Conservation (phyloP, 2,888 invertebrate species). For the Agonopterix subpropinquella region DNA sequence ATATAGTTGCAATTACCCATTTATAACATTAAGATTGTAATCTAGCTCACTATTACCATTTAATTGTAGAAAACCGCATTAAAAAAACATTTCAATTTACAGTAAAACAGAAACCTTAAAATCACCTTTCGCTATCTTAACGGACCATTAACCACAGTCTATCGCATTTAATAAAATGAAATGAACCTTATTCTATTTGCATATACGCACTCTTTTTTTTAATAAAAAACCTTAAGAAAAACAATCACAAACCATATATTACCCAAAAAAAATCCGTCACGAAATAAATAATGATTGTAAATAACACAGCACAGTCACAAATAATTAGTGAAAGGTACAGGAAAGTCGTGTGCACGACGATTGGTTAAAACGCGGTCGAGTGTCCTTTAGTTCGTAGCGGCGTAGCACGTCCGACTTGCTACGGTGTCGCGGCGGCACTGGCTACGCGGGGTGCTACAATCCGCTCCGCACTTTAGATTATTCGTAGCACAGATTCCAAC, state of each 20-base stretch:
- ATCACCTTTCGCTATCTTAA: constrained; percentile 54
- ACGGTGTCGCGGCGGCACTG: constrained; percentile 61
- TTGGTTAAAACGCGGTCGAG: constrained; percentile 13
- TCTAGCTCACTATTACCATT: too few species aligned
- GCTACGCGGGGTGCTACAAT: constrained; percentile 58
- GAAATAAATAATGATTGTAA: constrained; percentile 7
- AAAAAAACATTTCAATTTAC: too few species aligned
- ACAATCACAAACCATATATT: constrained; percentile 8
- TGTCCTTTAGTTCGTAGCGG: constrained; percentile 15
- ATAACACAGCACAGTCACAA: constrained; percentile 45
- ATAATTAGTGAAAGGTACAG: constrained; percentile 16
- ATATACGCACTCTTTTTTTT: constrained; percentile 32
- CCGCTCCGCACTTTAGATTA: constrained; percentile 57
- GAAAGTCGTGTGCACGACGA: constrained; percentile 8
- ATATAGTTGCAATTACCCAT: too few species aligned
- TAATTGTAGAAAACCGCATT: too few species aligned
- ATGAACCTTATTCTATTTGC: constrained; percentile 33
- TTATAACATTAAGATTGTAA: too few species aligned
- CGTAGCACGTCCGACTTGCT: constrained; percentile 48
- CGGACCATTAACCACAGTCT: constrained; percentile 54
- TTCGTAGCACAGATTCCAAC: constrained; percentile 61
- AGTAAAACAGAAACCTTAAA: constrained; percentile 11
- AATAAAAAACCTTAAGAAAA: constrained; percentile 15
- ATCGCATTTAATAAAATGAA: constrained; percentile 44
- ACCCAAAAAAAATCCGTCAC: constrained; percentile 4